Evolutionary conservation across 2,888 invertebrate species (phyloP).

Genomic region (Stratiomys singularior): DNA sequence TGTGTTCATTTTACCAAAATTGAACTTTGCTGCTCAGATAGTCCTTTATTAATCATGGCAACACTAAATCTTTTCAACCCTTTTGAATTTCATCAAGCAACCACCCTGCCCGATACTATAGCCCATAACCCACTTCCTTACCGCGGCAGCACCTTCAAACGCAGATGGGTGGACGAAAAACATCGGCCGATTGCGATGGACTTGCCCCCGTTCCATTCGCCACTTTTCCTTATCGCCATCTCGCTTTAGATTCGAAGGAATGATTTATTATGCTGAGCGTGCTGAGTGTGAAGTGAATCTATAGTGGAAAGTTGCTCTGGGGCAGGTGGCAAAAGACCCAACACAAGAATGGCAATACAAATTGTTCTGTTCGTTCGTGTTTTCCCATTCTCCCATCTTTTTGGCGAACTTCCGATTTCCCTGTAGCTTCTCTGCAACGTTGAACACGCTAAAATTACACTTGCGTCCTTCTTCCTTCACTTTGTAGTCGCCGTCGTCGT

Average conservation of each 20-base stretch:
- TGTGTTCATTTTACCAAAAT: too few species aligned
- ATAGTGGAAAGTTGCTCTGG: background rate
- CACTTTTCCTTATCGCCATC: slow-evolving; percentile 24
- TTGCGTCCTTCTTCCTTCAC: background rate
- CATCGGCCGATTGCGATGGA: background rate
- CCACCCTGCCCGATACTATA: background rate
- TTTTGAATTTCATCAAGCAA: background rate
- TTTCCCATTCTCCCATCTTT: background rate
- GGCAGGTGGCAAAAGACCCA: slow-evolving; percentile 32
- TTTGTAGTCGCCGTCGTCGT: background rate
- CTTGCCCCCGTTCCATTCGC: background rate
- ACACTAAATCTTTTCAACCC: background rate
- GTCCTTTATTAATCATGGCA: background rate
- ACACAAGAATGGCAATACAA: slow-evolving; percentile 2
- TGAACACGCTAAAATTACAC: slow-evolving; percentile 14
- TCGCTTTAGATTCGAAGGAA: slow-evolving; percentile 32
- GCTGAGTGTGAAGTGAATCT: background rate
- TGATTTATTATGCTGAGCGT: slow-evolving; percentile 34
- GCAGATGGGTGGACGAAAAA: background rate
- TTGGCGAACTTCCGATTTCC: slow-evolving; percentile 18
- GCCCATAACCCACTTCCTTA: background rate
- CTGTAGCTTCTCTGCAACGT: background rate
- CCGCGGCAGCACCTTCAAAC: background rate
- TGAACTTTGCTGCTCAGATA: too few species aligned
- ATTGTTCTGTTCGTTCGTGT: slow-evolving; percentile 7